These are phyloP conservation scores for Amniataba percoides DNA, from an alignment of 2,797 vertebrate species.

Conservation along the genomic window DNA sequence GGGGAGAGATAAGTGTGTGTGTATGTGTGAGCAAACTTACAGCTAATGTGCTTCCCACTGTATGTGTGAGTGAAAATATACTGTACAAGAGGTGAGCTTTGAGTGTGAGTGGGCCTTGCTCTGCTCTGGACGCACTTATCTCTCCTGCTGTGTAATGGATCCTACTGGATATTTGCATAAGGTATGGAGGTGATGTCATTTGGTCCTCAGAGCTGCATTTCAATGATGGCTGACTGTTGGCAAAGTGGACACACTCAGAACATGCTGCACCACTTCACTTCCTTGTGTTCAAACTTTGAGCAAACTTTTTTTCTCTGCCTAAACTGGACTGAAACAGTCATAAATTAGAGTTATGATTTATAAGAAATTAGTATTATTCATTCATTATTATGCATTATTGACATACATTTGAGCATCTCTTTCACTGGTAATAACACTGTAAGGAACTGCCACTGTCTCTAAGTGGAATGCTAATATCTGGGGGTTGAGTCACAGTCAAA, in stretches of 20 bases:
- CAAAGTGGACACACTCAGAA: constrained; percentile 68
- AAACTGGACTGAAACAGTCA: not conserved
- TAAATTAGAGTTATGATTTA: not conserved
- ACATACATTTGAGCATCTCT: not conserved
- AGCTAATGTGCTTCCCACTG: constrained; percentile 47
- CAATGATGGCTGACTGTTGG: constrained; percentile 67
- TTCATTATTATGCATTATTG: not conserved
- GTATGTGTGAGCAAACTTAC: constrained; percentile 56
- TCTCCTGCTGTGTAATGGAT: constrained; percentile 78
- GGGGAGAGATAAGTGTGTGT: constrained; percentile 72
- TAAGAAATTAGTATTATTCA: not conserved
- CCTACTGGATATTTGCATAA: constrained; percentile 77
- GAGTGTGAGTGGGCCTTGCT: constrained; percentile 80
- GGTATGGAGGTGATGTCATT: constrained; percentile 74
- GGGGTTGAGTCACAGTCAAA: not conserved
- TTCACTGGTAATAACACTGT: not conserved
- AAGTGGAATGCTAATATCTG: not conserved
- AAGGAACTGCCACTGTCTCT: not conserved
- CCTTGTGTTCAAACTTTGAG: constrained; percentile 54
- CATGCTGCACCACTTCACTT: constrained; percentile 45
- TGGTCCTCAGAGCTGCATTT: constrained; percentile 68
- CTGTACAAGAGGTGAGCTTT: constrained; percentile 70
- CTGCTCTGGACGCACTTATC: constrained; percentile 78
- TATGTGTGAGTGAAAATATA: constrained; percentile 61
- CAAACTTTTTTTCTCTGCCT: constrained; percentile 36